phyloP scores from a whole-genome alignment of 2,113 vertebrate species.

The Carlito syrichta region DNA sequence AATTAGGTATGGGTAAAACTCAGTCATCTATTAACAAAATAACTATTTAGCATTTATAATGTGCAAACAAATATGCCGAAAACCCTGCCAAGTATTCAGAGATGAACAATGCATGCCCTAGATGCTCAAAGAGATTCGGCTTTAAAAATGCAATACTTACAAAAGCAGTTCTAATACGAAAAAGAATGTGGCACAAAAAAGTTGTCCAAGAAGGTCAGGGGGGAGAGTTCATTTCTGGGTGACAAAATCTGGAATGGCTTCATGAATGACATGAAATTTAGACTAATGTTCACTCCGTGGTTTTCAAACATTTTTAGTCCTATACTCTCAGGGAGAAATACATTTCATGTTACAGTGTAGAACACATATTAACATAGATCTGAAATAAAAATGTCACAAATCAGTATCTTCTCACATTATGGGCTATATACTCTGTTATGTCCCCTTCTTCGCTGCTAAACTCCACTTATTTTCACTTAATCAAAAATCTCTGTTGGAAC shows the following conservation, averaged over 20 bases:
- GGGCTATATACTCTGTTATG: neutral
- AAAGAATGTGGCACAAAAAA: neutral
- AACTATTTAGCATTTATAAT: neutral
- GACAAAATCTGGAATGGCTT: neutral
- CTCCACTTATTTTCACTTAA: neutral
- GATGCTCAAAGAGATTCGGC: neutral
- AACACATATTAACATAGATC: neutral
- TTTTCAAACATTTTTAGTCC: neutral
- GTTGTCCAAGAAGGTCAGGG: neutral
- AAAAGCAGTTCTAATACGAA: neutral
- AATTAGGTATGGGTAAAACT: slow-evolving; percentile 28
- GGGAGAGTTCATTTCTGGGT: neutral
- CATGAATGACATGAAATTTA: neutral
- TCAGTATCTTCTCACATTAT: neutral
- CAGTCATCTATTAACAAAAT: slow-evolving; percentile 22
- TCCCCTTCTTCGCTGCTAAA: neutral
- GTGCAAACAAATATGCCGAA: slow-evolving; percentile 1
- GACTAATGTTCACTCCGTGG: neutral
- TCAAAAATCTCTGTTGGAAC: neutral
- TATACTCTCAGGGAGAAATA: neutral
- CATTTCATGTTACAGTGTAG: neutral
- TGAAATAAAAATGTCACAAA: neutral
- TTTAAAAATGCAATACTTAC: neutral
- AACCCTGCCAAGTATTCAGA: neutral
- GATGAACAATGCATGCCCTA: neutral